A percentile compares a stretch with the other conserved stretches of the same genome.
Conservation (phyloP, 2,888 invertebrate genomes). For the Acronicta alni region DNA sequence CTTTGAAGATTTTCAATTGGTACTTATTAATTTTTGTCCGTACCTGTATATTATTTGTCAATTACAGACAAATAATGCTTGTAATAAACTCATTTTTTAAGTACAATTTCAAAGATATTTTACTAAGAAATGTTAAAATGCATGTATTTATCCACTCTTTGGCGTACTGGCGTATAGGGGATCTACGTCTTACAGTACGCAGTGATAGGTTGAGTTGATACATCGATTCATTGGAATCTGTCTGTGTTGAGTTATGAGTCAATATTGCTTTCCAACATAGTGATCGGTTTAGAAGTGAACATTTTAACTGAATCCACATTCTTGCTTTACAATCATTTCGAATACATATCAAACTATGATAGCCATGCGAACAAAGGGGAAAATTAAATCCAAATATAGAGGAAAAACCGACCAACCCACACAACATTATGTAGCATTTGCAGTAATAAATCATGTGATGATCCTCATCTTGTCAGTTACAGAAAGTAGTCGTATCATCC, state of each 20-base stretch:
- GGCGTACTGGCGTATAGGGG: too few species aligned
- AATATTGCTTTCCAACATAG: neutral
- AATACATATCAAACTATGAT: neutral
- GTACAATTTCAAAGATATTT: too few species aligned
- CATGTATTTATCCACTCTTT: too few species aligned
- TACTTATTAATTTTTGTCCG: too few species aligned
- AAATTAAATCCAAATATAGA: constrained; percentile 30
- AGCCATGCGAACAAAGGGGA: neutral
- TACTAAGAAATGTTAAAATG: too few species aligned
- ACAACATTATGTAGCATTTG: constrained; percentile 52
- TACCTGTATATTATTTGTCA: too few species aligned
- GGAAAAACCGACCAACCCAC: constrained; percentile 19
- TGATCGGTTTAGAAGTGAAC: neutral
- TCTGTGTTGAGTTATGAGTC: neutral
- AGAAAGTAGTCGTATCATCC: constrained; percentile 65
- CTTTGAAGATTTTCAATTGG: too few species aligned
- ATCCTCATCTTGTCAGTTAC: constrained; percentile 61
- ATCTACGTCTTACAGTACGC: neutral
- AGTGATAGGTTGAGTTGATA: neutral
- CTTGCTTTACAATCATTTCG: neutral
- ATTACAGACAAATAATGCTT: too few species aligned
- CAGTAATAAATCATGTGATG: constrained; percentile 60
- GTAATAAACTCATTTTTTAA: too few species aligned
- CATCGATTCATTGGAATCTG: neutral
- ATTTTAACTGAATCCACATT: neutral